phyloP scores from a whole-genome alignment of 2,797 vertebrate genomes.

The Propithecus perrieri region DNA sequence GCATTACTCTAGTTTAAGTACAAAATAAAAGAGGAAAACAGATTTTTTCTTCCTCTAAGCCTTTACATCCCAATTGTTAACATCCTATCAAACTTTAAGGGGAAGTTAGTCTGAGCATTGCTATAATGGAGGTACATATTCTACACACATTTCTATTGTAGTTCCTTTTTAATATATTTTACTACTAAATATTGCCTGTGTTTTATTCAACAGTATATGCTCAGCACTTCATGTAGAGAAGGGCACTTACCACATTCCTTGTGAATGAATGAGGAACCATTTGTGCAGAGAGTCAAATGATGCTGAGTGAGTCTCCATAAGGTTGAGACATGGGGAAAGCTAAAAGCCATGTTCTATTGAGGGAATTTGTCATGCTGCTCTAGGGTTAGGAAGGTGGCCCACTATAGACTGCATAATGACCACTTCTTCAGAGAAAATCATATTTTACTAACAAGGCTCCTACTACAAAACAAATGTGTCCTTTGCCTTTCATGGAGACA shows the following conservation, averaged over 20 bases:
- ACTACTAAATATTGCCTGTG: not conserved
- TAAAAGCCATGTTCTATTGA: not conserved
- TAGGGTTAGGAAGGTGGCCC: not conserved
- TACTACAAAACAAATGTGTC: not conserved
- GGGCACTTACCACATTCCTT: not conserved
- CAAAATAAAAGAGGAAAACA: not conserved
- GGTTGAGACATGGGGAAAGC: not conserved
- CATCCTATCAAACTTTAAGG: not conserved
- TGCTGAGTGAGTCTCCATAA: not conserved
- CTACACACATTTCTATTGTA: not conserved
- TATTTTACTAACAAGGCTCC: slow-evolving; percentile 2
- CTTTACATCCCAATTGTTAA: slow-evolving; percentile 41
- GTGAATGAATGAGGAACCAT: not conserved
- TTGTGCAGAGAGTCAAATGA: not conserved
- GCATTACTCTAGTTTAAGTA: not conserved
- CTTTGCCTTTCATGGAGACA: not conserved
- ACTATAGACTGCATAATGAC: not conserved
- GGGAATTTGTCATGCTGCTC: not conserved
- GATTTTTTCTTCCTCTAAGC: slow-evolving; percentile 21
- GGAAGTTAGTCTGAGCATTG: slow-evolving; percentile 11
- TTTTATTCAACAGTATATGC: not conserved
- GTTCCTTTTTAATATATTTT: not conserved
- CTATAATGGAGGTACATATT: not conserved
- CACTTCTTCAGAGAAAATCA: slow-evolving; percentile 26
- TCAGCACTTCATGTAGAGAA: slow-evolving; percentile 15